These are phyloP conservation scores for Heliconius himera DNA, from an alignment of 1,140 invertebrate species.

Conservation along the genomic window DNA sequence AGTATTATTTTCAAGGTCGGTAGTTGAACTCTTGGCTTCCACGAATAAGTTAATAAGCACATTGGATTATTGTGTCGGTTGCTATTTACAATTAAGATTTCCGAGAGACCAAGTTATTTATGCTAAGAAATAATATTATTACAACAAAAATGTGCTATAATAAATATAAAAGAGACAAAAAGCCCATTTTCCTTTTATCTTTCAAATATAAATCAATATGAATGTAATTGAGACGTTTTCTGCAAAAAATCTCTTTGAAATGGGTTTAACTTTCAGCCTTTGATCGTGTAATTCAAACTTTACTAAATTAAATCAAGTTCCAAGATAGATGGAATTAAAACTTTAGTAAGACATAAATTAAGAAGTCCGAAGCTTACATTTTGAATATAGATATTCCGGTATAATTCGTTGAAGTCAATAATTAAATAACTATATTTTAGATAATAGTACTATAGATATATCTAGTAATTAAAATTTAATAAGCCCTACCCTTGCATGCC, in stretches of 20 bases:
- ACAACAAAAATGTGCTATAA: neutral
- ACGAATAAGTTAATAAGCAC: neutral
- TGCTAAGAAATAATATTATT: too few species aligned
- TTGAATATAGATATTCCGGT: too few species aligned
- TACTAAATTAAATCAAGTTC: conserved; percentile 16
- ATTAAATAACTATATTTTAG: too few species aligned
- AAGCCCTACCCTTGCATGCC: too few species aligned
- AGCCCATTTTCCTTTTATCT: neutral
- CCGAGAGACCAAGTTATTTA: too few species aligned
- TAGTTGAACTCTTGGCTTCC: neutral
- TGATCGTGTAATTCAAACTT: conserved; percentile 22
- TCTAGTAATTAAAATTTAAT: too few species aligned
- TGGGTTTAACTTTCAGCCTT: neutral
- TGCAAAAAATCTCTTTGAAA: neutral
- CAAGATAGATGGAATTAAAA: neutral
- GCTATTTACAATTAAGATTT: neutral
- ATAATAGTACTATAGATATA: too few species aligned
- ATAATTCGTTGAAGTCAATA: too few species aligned
- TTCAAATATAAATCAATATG: neutral
- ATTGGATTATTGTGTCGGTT: neutral
- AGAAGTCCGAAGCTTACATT: neutral
- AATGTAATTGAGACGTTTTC: neutral
- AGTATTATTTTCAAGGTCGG: neutral
- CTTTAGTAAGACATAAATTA: neutral
- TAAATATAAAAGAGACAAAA: neutral